Conservation (phyloP, 2,888 invertebrate genomes). For the Agrypnus murinus region DNA sequence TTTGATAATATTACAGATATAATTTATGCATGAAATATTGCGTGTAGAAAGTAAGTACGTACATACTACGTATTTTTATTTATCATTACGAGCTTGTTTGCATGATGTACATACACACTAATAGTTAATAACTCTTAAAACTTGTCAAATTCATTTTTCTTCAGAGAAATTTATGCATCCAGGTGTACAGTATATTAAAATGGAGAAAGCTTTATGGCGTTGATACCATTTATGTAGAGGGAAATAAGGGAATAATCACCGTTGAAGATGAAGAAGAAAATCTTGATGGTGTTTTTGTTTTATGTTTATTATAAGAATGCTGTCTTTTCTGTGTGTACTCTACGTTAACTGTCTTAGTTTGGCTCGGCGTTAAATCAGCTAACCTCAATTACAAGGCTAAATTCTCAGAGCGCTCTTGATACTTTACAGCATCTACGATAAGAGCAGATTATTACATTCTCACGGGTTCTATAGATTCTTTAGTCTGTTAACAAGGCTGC, state of each 20-base stretch:
- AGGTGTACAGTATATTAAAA: constrained; percentile 24
- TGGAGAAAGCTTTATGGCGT: constrained; percentile 37
- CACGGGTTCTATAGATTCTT: constrained; percentile 49
- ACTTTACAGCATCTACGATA: constrained; percentile 50
- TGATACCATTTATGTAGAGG: constrained; percentile 41
- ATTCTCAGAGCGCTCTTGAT: constrained; percentile 48
- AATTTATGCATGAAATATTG: constrained; percentile 10
- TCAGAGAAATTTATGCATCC: constrained; percentile 4
- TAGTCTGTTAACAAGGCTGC: constrained; percentile 42
- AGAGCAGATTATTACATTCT: constrained; percentile 51
- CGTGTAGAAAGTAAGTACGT: constrained; percentile 13
- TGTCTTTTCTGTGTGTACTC: constrained; percentile 35
- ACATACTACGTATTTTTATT: constrained; percentile 2
- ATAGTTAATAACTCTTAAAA: constrained; percentile 9
- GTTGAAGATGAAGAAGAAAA: too few relatives aligned
- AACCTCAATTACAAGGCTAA: constrained; percentile 51
- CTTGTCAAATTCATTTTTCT: constrained; percentile 18
- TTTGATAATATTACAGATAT: not conserved
- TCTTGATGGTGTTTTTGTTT: constrained; percentile 27
- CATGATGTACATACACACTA: constrained; percentile 7
- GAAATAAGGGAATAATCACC: constrained; percentile 29
- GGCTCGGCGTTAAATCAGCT: constrained; percentile 46
- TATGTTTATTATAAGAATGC: constrained; percentile 46
- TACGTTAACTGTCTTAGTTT: constrained; percentile 41
- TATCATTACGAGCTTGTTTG: constrained; percentile 7